Evolutionary conservation across 1,140 invertebrate genomes (phyloP).

Genomic region (Temnothorax nylanderi): DNA sequence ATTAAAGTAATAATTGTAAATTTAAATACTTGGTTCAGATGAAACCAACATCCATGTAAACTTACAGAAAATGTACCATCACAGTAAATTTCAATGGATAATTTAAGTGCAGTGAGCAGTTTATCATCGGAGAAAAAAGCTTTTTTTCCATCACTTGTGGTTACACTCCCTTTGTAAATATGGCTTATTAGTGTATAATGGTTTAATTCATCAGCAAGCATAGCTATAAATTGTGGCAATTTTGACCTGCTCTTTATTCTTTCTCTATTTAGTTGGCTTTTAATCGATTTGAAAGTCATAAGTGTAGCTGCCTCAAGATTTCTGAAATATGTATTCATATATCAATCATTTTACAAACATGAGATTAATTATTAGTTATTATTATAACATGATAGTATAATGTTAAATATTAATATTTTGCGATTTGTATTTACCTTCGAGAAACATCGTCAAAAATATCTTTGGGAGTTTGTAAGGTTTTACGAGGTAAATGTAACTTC

Average conservation of each 20-base stretch:
- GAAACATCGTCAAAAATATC: not conserved
- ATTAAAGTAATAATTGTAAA: not conserved
- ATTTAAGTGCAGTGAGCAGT: not conserved
- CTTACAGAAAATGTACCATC: constrained; percentile 15
- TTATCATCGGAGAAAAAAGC: not conserved
- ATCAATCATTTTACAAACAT: too few species aligned
- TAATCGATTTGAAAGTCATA: not conserved
- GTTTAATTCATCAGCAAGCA: not conserved
- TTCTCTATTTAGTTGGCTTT: constrained; percentile 6
- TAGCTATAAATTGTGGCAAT: not conserved
- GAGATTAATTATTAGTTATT: too few species aligned
- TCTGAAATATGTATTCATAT: not conserved
- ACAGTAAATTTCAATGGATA: not conserved
- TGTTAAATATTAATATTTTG: not conserved
- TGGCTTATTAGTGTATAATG: not conserved
- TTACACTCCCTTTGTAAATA: not conserved
- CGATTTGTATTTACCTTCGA: constrained; percentile 3
- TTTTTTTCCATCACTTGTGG: not conserved
- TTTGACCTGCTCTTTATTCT: not conserved
- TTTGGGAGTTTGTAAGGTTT: not conserved
- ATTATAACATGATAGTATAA: too few species aligned
- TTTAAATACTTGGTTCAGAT: not conserved
- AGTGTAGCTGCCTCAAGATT: not conserved
- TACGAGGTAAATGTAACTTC: constrained; percentile 2
- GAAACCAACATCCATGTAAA: constrained; percentile 17